A percentile compares a stretch with the other conserved stretches of the same genome.
Evolutionary conservation across 2,888 invertebrate species (phyloP).

Genomic region (Drosophila yooni): DNA sequence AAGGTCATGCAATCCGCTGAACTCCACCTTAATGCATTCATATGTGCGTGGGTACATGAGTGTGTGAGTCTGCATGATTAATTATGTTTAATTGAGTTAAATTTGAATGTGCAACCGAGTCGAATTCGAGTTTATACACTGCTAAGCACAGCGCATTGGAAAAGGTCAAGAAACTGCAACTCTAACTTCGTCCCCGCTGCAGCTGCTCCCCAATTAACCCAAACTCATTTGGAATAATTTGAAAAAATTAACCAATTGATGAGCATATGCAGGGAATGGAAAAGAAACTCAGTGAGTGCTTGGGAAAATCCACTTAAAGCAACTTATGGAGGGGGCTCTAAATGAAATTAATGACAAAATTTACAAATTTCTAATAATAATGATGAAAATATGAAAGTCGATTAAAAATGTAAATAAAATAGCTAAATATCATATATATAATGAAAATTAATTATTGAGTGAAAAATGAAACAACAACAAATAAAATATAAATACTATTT

Average conservation of each 20-base stretch:
- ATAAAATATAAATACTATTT: not conserved
- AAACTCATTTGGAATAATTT: constrained; percentile 76
- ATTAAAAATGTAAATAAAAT: not conserved
- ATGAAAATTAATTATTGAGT: not conserved
- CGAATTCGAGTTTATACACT: constrained; percentile 58
- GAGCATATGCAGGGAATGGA: constrained; percentile 33
- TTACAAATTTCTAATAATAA: not conserved
- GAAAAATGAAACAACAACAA: constrained; percentile 4
- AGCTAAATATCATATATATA: not conserved
- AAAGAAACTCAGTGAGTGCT: constrained; percentile 17
- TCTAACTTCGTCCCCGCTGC: constrained; percentile 17
- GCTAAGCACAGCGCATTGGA: constrained; percentile 50
- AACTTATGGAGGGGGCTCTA: constrained; percentile 9
- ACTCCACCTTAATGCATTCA: constrained; percentile 1
- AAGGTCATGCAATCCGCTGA: constrained; percentile 42
- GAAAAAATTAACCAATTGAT: constrained; percentile 72
- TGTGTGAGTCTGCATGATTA: constrained; percentile 56
- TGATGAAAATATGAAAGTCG: constrained; percentile 1
- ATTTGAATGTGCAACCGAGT: constrained; percentile 50
- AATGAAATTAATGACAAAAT: constrained; percentile 11
- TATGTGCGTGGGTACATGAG: constrained; percentile 16
- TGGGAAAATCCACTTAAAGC: constrained; percentile 55
- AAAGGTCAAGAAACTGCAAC: constrained; percentile 69
- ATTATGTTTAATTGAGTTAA: constrained; percentile 69
- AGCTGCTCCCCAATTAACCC: constrained; percentile 62